Base-by-base conservation (phyloP, 2,797 vertebrate genomes). In the Ceryle rudis region DNA sequence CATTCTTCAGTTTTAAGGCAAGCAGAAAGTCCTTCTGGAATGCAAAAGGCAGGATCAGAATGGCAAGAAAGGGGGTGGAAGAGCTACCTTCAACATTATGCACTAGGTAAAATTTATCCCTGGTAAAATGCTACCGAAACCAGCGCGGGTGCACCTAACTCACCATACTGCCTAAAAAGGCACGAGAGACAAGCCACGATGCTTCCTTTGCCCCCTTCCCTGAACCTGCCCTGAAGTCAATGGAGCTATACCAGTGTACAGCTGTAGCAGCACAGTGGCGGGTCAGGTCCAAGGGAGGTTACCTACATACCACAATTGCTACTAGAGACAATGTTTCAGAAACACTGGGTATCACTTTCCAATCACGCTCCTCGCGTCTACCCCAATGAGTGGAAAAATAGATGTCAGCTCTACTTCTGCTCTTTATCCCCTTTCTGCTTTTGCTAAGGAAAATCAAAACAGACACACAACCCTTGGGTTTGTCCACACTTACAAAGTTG, bases 1-100 rank as follows among this genome's bases (percentile, higher is more conserved):
- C 70, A 47, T 69, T 96, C 83, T 84, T 87, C 31, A 33, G 51
- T 67, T 79, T 95, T 95, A 97, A 97, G 94, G 95, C 90, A 96
- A 95, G 89, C 69, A 87, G 29, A 89, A 82, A 95, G 47, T 93
- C 81, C 78, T 86, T 81, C 78, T 75, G 79, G 86, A 95, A 93
- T 83, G 89, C 78, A 95, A 89, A 46, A 89, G 62, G 69, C 57
- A 72, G 58, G 46, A 94, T 77, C 52, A 85, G 81, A 96, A 96
- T 54, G 44, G 31, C 7, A 33, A 84, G 80, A 60, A 61, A 54
- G 25, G 14, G 18, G 9, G 4, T 0, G 2, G 41, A 16, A 5
- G 47, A 89, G 28, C 51, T 81, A 89, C 79, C 57, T 81, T 92
- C 89, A 81, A 62, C 25, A 66, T 79, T 33, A 90, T 3, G 9